Evolutionary conservation across 2,797 vertebrate species (phyloP), one percentile per base, ranked within the genome.

Genomic region (Girardinus metallicus): DNA sequence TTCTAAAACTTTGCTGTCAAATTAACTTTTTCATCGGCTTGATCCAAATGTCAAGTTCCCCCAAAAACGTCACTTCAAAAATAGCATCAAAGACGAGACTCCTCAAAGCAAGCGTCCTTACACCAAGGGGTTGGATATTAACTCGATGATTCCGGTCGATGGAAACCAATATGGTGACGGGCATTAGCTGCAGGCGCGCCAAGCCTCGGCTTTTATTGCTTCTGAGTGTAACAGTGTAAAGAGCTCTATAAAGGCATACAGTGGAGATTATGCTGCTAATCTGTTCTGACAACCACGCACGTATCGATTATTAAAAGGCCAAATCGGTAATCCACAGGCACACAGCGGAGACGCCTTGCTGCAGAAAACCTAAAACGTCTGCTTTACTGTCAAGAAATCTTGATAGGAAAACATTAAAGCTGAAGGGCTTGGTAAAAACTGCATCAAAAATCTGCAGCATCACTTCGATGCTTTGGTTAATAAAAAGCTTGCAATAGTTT

Each of bases 221-320:
- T 87, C 80, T 64, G 83, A 86, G 87, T 85, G 80, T 75, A 86
- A 86, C 81, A 84, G 80, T 77, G 85, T 86, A 88, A 86, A 87
- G 86, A 89, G 81, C 76, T 87, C 90, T 88, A 91, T 80, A 76
- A 85, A 89, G 77, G 76, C 86, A 80, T 72, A 86, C 90, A 83
- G 84, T 74, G 77, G 85, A 87, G 93, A 94, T 93, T 92, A 93
- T n/a, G 72, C 74, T 80, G 34, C 85, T 93, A 93, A 94, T 94
- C 93, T 93, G 86, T 83, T 82, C 79, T 15, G 47, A 93, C 93
- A 92, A 89, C 73, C 77, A 57, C 76, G 44, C 79, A 78, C 85
- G 79, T 89, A 92, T 92, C 88, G 91, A 93, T 94, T 91, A 91
- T 91, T 93, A 92, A 92, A 51, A 92, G 79, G 81, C 73, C 85